phyloP scores from a whole-genome alignment of 2,888 invertebrate genomes.

The Rutpela maculata region DNA sequence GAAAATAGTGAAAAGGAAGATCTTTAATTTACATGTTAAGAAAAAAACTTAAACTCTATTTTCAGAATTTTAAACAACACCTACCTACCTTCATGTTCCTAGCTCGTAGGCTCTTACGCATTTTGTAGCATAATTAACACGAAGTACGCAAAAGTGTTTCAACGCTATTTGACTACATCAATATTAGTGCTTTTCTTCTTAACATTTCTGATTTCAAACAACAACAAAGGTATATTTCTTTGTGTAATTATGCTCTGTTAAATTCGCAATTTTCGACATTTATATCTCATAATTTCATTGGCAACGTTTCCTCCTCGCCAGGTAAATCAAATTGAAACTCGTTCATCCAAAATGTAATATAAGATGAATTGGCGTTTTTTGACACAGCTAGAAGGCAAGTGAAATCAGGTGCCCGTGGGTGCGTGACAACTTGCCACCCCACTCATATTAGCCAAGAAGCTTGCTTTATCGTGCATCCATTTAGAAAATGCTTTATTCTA shows the following conservation, averaged over 20 bases:
- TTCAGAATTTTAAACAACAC: no score
- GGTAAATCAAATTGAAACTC: conserved; percentile 63
- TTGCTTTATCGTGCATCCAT: conserved; percentile 59
- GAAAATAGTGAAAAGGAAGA: no score
- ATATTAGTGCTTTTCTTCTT: no score
- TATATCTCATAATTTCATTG: background rate
- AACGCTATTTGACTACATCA: no score
- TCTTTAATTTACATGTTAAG: no score
- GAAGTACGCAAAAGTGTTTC: background rate
- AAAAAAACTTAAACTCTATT: no score
- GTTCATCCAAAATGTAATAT: conserved; percentile 47
- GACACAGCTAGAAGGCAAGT: conserved; percentile 17
- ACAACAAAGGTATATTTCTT: no score
- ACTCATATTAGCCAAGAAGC: conserved; percentile 26
- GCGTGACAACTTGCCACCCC: conserved; percentile 23
- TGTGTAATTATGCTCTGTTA: background rate
- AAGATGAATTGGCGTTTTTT: conserved; percentile 19
- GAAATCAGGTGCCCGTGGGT: conserved; percentile 25
- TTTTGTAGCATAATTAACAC: no score
- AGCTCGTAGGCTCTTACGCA: no score
- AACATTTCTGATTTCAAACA: no score
- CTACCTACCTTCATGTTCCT: no score
- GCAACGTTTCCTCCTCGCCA: conserved; percentile 43
- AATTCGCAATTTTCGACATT: background rate
- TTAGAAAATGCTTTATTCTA: conserved; percentile 58